Conservation (phyloP, 2,888 invertebrate species). For the Galerucella nymphaeae region DNA sequence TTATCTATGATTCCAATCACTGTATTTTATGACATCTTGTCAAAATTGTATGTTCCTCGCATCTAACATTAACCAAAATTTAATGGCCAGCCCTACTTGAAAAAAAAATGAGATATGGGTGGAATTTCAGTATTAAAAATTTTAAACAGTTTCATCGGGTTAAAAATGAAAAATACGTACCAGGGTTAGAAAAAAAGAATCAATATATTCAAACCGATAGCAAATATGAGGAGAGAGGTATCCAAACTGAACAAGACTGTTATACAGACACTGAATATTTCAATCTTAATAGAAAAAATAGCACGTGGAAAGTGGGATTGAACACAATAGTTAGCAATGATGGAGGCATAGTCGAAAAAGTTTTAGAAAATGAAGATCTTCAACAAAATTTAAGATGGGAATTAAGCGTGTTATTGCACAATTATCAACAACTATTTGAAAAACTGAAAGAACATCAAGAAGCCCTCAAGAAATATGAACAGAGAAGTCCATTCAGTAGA, state of each 20-base stretch:
- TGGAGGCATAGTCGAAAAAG: neutral
- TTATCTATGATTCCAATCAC: no score
- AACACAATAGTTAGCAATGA: neutral
- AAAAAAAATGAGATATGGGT: constrained; percentile 8
- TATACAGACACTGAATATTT: neutral
- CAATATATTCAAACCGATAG: neutral
- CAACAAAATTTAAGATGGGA: neutral
- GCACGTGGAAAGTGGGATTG: neutral
- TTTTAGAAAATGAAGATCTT: neutral
- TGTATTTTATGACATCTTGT: neutral
- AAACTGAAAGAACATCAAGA: neutral
- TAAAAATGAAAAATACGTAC: neutral
- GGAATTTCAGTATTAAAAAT: neutral
- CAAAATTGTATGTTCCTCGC: neutral
- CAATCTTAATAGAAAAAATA: neutral
- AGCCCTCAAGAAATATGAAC: neutral
- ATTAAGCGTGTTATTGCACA: neutral
- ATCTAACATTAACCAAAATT: neutral
- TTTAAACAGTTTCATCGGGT: neutral
- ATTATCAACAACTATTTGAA: neutral
- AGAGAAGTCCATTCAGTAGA: neutral
- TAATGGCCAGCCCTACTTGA: neutral
- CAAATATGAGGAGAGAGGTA: constrained; percentile 6
- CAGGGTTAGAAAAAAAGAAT: neutral
- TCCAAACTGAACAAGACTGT: neutral